A percentile compares a stretch with the other conserved stretches of the same genome.
These are phyloP conservation scores for Anhinga anhinga DNA, from an alignment of 2,113 vertebrate species.

Conservation along the genomic window DNA sequence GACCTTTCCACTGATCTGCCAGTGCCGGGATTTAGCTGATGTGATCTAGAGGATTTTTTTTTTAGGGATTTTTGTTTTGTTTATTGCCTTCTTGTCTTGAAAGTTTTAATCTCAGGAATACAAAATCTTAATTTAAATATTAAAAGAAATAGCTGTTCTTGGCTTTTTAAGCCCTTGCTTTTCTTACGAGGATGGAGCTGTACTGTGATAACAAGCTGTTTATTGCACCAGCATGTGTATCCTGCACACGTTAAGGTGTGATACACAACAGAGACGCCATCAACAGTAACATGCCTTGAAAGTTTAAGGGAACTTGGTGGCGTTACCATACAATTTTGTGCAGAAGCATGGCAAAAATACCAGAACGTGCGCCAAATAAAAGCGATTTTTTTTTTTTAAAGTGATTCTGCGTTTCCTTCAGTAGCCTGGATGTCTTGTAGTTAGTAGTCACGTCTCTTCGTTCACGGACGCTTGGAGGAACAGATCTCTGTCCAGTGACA, in stretches of 20 bases:
- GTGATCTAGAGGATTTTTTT: not conserved
- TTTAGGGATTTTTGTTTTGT: not conserved
- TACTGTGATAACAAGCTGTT: not conserved
- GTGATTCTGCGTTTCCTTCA: conserved; percentile 11
- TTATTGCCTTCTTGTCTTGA: conserved; percentile 23
- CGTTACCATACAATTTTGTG: not conserved
- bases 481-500: not conserved
- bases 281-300: not conserved
- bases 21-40: not conserved
- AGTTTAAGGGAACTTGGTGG: conserved; percentile 40
- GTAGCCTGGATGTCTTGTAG: conserved; percentile 1
- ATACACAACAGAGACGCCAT: not conserved
- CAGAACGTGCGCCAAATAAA: conserved; percentile 5
- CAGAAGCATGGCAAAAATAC: not conserved
- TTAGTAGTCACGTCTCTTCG: not conserved
- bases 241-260: not conserved
- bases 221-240: not conserved
- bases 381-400: not conserved
- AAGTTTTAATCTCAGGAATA: conserved; percentile 14
- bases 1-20: not conserved
- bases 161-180: not conserved
- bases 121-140: conserved; percentile 34
- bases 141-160: conserved; percentile 21
- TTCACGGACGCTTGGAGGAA: not conserved
- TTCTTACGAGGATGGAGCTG: not conserved